Evolutionary conservation across 2,888 invertebrate genomes (phyloP), one percentile per base, ranked within the genome.

Genomic region (Urechis unicinctus): DNA sequence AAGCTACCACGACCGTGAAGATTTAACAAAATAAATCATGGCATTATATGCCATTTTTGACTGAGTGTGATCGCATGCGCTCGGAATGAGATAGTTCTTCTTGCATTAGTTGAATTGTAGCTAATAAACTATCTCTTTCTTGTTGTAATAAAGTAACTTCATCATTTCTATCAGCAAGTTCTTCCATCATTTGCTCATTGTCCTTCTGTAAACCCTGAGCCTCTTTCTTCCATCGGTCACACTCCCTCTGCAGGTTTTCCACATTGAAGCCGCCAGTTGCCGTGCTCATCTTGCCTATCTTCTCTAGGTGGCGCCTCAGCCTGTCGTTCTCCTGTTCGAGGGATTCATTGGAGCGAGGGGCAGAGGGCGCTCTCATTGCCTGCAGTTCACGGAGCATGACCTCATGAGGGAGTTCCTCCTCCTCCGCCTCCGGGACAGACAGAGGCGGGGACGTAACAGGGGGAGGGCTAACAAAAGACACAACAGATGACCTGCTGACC

Each of bases 221-320:
- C 36, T 50, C 13, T 4, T 9, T 36, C 24, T 36, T 50, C 50
- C 50, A 50, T 22, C 24, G 13, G 31, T 50, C 50, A 5, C 13
- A 50, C 13, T 50, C 50, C 9, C n/a, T 24, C 50, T 50, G 50
- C 5, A 50, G 50, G 5, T 6, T n/a, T 4, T 50, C 50, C 5
- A 50, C 36, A 24, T 50, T 36, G 50, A 50, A 50, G 13, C 50
- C 50, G 29, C 50, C 50, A 31, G 17, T 31, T 13, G 50, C 9
- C 30, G 50, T 50, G 24, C 31, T 31, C 50, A 60, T 22, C 44
- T 53, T 52, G 43, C 55, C 58, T 21, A 61, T 57, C 44, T 59
- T 60, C 52, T 56, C 61, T 50, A 61, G 56, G 48, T 61, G 61
- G 24, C 42, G 47, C 26, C 51, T 47, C 1, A 61, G 52, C 24